Evolutionary conservation across 2,888 invertebrate genomes (phyloP), one percentile per base, ranked within the genome.

Genomic region (Clivina fossor): DNA sequence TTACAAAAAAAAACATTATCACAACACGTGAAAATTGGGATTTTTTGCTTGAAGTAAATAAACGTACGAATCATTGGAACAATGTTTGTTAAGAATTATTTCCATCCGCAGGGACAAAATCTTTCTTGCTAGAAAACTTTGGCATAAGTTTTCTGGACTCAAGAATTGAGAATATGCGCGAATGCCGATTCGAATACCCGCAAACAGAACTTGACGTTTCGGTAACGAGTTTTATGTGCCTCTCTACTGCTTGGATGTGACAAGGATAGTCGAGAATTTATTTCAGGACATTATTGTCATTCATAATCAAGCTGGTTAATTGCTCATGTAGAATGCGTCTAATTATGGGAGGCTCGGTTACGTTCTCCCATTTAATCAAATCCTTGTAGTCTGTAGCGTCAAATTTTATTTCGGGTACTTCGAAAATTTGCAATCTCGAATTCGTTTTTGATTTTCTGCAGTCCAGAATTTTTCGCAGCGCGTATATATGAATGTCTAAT

Each of bases 401-500:
- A 41, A 41, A 41, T 19, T 41, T 20, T 19, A 41, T 19, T 3
- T 41, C 22, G 3, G 20, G 41, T 19, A 41, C 13, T 19, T 1
- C 13, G 19, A 41, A 20, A 40, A 19, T 11, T 40, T 11, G 40
- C 19, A 19, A 2, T 20, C n/a, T 22, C 32, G 32, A 32, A 41
- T 41, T 41, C n/a, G 9, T 11, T 32, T 32, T 32, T 32, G 32
- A 3, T 20, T 41, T 16, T 41, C 41, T 41, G 41, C 41, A 20
- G 5, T 41, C 9, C 22, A 41, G 19, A 19, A 41, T 41, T 19
- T 19, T 41, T 19, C n/a, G 41, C 18, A 20, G 8, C 7, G 32
- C 32, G 7, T 32, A 11, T 2, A 32, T 32, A 19, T 56, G 30
- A 2, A 49, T n/a, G 49, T 67, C 65, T 15, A 64, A 33, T 64